Percentiles rank a stretch among this genome's conserved stretches.
Evolutionary conservation across 2,113 vertebrate genomes (phyloP).

Genomic region (Paralichthys olivaceus): DNA sequence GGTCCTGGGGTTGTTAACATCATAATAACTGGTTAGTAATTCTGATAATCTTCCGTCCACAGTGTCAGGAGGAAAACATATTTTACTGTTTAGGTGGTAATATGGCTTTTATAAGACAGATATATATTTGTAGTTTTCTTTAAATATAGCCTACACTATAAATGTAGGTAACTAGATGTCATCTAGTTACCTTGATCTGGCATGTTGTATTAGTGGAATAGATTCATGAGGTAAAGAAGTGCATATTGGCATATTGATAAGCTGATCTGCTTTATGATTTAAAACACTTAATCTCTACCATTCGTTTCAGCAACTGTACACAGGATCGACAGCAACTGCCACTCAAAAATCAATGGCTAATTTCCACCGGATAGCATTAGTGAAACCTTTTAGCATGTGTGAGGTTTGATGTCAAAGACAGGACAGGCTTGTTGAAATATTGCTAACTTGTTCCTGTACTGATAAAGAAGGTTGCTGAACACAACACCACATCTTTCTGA

Average conservation of each 20-base stretch:
- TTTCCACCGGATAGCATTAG: constrained; percentile 77
- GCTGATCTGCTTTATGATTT: constrained; percentile 74
- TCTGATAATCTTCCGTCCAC: too few relatives aligned
- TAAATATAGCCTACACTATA: neutral
- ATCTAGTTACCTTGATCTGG: neutral
- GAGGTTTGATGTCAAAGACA: constrained; percentile 45
- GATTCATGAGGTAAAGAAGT: constrained; percentile 34
- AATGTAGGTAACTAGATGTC: neutral
- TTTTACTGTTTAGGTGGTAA: too few relatives aligned
- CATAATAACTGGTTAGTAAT: too few relatives aligned
- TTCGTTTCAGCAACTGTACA: constrained; percentile 66
- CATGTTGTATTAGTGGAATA: neutral
- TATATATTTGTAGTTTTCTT: neutral
- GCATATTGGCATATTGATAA: constrained; percentile 60
- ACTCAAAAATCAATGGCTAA: constrained; percentile 75
- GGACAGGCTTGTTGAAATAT: constrained; percentile 38
- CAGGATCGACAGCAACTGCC: constrained; percentile 60
- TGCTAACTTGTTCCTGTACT: constrained; percentile 25
- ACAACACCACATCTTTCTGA: too few relatives aligned
- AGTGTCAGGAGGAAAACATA: too few relatives aligned
- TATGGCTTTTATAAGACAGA: too few relatives aligned
- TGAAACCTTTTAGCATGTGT: constrained; percentile 62
- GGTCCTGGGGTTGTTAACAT: too few relatives aligned
- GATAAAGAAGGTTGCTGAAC: constrained; percentile 14
- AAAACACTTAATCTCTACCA: constrained; percentile 69